A percentile compares a stretch with the other conserved stretches of the same genome.
phyloP scores from a whole-genome alignment of 2,113 vertebrate genomes.

The Chionomys nivalis region DNA sequence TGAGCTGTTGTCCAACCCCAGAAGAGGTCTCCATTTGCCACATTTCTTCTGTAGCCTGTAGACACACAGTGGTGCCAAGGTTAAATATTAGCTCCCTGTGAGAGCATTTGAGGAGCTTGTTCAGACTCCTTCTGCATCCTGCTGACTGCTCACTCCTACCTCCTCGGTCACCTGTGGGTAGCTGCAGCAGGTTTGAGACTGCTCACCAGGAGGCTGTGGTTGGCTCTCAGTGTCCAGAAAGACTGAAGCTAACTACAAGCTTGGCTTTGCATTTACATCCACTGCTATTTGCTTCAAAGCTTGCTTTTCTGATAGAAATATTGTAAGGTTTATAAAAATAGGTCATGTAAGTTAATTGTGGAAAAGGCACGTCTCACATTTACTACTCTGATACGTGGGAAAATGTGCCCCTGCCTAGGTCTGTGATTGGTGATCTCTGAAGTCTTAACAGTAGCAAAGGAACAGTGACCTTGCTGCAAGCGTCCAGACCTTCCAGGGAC shows the following conservation, averaged over 20 bases:
- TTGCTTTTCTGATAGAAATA: not conserved
- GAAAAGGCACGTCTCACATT: not conserved
- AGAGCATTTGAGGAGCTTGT: accelerated
- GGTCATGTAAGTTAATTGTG: accelerated
- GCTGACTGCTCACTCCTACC: not conserved
- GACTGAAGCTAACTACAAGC: too few relatives aligned
- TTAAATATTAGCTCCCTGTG: not conserved
- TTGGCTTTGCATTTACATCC: not conserved
- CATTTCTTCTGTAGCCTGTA: not conserved
- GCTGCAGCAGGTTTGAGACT: not conserved
- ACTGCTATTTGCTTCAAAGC: not conserved
- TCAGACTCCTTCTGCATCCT: too few relatives aligned
- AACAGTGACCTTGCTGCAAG: not conserved
- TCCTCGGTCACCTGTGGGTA: accelerated
- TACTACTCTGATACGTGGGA: not conserved
- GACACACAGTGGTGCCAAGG: not conserved
- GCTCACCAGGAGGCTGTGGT: accelerated
- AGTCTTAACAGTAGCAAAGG: not conserved
- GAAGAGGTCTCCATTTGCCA: not conserved
- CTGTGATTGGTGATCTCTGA: not conserved
- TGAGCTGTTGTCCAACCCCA: not conserved
- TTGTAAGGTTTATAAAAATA: not conserved
- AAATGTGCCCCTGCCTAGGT: accelerated
- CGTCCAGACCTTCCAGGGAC: not conserved
- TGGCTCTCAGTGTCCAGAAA: not conserved